phyloP scores from a whole-genome alignment of 2,888 invertebrate genomes.

The Orgyia antiqua region DNA sequence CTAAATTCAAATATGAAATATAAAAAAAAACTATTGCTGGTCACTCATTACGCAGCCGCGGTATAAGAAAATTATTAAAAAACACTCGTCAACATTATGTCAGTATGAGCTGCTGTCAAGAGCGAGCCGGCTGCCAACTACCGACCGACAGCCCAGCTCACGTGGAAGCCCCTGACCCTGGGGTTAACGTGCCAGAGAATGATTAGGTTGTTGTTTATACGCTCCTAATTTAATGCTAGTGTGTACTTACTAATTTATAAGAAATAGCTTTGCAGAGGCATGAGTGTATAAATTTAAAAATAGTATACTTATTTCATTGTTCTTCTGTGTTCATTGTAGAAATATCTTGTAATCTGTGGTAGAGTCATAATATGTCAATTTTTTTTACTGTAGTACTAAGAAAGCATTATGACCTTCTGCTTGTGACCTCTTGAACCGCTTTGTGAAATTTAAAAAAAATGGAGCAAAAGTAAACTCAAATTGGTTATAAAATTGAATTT shows the following conservation, averaged over 20 bases:
- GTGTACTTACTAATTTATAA: conserved; percentile 10
- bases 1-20: conserved; percentile 4
- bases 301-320: too few relatives aligned
- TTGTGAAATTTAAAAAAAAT: too few relatives aligned
- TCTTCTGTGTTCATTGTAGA: too few relatives aligned
- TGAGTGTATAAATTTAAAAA: neutral
- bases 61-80: conserved; percentile 47
- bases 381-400: too few relatives aligned
- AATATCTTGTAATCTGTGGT: too few relatives aligned
- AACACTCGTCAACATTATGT: conserved; percentile 63
- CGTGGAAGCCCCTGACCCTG: conserved; percentile 32
- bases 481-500: too few relatives aligned
- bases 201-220: conserved; percentile 33
- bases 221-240: conserved; percentile 13
- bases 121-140: conserved; percentile 52
- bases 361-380: too few relatives aligned
- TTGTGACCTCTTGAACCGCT: too few relatives aligned
- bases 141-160: conserved; percentile 41
- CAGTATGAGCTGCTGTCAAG: conserved; percentile 63
- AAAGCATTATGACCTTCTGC: too few relatives aligned
- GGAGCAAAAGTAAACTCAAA: too few relatives aligned
- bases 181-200: conserved; percentile 40
- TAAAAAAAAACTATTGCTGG: conserved; percentile 8
- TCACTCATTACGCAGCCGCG: conserved; percentile 17
- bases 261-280: neutral